Evolutionary conservation across 2,797 vertebrate species (phyloP).

Genomic region (Chelon labrosus): DNA sequence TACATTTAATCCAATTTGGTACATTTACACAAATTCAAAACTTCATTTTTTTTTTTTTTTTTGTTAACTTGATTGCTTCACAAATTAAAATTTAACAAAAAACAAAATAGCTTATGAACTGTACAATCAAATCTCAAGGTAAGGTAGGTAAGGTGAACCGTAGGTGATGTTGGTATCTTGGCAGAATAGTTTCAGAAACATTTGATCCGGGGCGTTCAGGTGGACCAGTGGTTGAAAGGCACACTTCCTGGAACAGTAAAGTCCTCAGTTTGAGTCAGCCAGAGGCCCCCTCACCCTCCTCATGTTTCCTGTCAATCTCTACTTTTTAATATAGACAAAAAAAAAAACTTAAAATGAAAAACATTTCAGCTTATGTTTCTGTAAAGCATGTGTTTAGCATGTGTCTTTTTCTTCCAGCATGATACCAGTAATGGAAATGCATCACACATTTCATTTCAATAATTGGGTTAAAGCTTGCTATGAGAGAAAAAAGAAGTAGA

Average conservation of each 20-base stretch:
- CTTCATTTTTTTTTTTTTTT: conserved; percentile 69
- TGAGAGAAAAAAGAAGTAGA: conserved; percentile 46
- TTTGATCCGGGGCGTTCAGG: conserved; percentile 21
- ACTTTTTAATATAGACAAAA: conserved; percentile 30
- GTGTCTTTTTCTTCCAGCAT: conserved; percentile 73
- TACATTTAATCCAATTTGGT: conserved; percentile 76
- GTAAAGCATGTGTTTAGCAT: conserved; percentile 73
- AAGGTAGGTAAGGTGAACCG: conserved; percentile 67
- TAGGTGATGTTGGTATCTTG: conserved; percentile 47
- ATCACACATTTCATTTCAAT: conserved; percentile 75
- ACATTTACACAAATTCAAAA: conserved; percentile 81
- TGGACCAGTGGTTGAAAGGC: conserved; percentile 3
- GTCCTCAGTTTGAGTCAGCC: conserved; percentile 26
- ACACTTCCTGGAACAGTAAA: conserved; percentile 17
- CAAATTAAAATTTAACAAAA: conserved; percentile 69
- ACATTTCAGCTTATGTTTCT: conserved; percentile 76
- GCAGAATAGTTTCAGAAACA: conserved; percentile 46
- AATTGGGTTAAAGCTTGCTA: conserved; percentile 76
- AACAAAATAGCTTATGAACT: conserved; percentile 87
- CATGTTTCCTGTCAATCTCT: conserved; percentile 41
- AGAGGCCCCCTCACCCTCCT: conserved; percentile 24
- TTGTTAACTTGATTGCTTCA: conserved; percentile 68
- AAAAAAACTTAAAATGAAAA: conserved; percentile 51
- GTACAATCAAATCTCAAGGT: conserved; percentile 84
- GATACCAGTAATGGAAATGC: conserved; percentile 66